Evolutionary conservation across 2,888 invertebrate genomes (phyloP), one percentile per base, ranked within the genome.

Genomic region (Drosophila yooni): DNA sequence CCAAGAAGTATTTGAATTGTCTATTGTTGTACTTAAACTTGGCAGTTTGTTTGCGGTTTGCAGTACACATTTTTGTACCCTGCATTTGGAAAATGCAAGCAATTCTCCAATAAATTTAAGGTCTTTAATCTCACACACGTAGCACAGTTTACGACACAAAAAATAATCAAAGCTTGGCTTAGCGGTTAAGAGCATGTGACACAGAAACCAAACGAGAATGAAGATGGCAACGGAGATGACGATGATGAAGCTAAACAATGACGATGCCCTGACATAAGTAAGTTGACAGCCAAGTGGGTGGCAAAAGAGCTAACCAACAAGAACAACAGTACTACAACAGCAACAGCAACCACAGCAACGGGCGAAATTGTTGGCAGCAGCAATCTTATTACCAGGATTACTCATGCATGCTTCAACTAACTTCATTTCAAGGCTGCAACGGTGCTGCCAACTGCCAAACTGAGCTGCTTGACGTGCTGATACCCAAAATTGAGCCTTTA

Each of bases 121-220:
- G 11, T 43, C 61, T 60, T 74, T 63, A 64, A 62, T 48, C 3
- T 11, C 3, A 33, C 11, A 31, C 33, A 60, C 50, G n/a, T 53
- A 29, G 40, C 70, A 36, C 56, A 57, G 70, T 53, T 68, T 58
- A 38, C 33, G 53, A 27, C 25, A 53, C 34, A 46, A 65, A 66
- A 69, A 53, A 65, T 60, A 59, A 57, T 82, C 59, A 63, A 57
- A 62, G 34, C 52, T 53, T 38, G 59, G 51, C 58, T 78, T 82
- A 68, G 72, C 60, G 83, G 80, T 53, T 70, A 57, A 70, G 63
- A 76, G 70, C 80, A 70, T 68, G 56, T 64, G 70, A 72, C 68
- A 74, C 48, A 64, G 21, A 53, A 68, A 51, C 58, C 48, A 25
- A 64, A 59, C 59, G 54, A 72, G 48, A 40, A 50, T 51, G 36